These are phyloP conservation scores for Lepidocyrtoides sp. DNA, from an alignment of 2,888 invertebrate genomes.

Conservation along the genomic window DNA sequence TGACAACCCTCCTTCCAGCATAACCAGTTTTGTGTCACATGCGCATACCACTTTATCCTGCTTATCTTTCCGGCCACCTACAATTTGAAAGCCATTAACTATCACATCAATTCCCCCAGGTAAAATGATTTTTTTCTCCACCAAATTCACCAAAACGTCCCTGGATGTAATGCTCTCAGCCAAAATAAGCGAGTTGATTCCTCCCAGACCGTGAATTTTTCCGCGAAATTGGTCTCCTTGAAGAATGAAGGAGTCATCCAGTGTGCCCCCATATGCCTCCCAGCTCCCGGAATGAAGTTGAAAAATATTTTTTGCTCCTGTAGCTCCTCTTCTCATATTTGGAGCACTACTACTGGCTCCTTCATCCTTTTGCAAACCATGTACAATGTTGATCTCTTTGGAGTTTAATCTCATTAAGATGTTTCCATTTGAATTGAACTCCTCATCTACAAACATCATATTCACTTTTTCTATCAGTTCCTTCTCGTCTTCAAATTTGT, in stretches of 20 bases:
- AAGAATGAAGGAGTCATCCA: slow-evolving; percentile 34
- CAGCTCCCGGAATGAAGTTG: slow-evolving; percentile 2
- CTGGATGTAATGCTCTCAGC: not conserved
- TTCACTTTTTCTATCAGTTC: not conserved
- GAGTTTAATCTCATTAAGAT: not conserved
- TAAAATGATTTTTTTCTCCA: not conserved
- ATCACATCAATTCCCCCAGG: not conserved
- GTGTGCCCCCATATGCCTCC: slow-evolving; percentile 22
- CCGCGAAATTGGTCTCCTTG: not conserved
- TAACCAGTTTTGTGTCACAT: slow-evolving; percentile 38
- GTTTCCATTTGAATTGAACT: slow-evolving; percentile 31
- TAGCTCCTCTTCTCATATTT: slow-evolving; percentile 3
- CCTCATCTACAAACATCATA: slow-evolving; percentile 14
- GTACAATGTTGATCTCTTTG: not conserved
- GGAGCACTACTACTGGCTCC: too few species aligned
- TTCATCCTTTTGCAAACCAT: not conserved
- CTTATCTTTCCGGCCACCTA: slow-evolving; percentile 22
- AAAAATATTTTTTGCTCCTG: slow-evolving; percentile 30
- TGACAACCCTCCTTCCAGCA: slow-evolving; percentile 28
- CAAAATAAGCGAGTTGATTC: slow-evolving; percentile 13
- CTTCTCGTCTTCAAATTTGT: not conserved
- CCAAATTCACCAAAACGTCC: not conserved
- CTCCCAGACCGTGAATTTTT: slow-evolving; percentile 25
- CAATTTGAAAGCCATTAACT: slow-evolving; percentile 19
- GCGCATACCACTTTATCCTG: not conserved